These are phyloP conservation scores for Lepisosteus osseus DNA, from an alignment of 2,113 vertebrate species.

Conservation along the genomic window DNA sequence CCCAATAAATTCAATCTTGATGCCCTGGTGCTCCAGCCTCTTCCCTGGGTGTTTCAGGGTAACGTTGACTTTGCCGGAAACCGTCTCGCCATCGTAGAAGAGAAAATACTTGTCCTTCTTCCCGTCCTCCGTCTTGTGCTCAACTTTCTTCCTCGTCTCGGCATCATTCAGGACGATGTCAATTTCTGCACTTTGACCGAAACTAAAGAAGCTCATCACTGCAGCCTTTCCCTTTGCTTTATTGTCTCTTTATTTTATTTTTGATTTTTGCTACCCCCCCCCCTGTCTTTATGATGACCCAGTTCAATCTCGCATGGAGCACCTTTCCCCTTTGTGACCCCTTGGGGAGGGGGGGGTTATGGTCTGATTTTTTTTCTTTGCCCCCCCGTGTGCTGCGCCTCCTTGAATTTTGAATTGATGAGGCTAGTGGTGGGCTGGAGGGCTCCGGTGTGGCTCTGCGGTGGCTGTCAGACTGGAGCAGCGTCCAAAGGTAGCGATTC, in stretches of 20 bases:
- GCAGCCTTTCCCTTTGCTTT: constrained; percentile 8
- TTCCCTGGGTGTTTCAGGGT: constrained; percentile 90
- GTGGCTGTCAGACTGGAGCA: constrained; percentile 14
- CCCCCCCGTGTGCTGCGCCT: not conserved
- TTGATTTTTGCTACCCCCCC: not conserved
- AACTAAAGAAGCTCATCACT: constrained; percentile 95
- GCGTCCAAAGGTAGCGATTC: constrained; percentile 14
- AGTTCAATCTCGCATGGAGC: constrained; percentile 20
- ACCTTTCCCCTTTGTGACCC: not conserved
- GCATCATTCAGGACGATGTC: constrained; percentile 88
- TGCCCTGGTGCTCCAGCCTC: constrained; percentile 91
- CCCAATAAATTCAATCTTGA: constrained; percentile 96
- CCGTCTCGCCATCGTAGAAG: constrained; percentile 93
- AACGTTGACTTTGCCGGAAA: constrained; percentile 86
- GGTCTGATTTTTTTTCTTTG: not conserved
- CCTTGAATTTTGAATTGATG: not conserved
- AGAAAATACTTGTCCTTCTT: constrained; percentile 95
- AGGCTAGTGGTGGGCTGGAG: not conserved
- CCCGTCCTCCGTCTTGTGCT: constrained; percentile 92
- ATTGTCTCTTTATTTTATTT: not conserved
- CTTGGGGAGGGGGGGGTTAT: no score
- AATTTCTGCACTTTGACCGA: constrained; percentile 90
- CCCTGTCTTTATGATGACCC: constrained; percentile 5
- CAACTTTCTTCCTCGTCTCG: constrained; percentile 87
- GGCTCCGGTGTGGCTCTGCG: not conserved